Base-by-base conservation (phyloP, 1,140 invertebrate species). In the Drosophila neocordata region DNA sequence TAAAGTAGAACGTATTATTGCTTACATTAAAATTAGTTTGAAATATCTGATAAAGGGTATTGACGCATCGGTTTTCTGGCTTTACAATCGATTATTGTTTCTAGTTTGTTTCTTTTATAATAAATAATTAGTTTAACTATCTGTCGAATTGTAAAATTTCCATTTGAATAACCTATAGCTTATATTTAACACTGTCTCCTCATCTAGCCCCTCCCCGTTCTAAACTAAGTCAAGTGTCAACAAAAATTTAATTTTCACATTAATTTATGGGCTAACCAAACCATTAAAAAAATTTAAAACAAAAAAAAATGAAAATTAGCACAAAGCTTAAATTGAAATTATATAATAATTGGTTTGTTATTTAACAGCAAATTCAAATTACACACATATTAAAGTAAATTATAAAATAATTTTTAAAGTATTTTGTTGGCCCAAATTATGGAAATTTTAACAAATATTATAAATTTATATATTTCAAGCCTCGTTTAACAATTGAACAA, bases 331-430 rank as follows among this genome's bases (percentile, higher is more conserved):
- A 24, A 57, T 24, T 8, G 11, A 1, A 8, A 62, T 58, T 68
- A 69, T 62, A 59, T 18, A 27, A 7, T 20, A 20, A 76, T 76
- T 69, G 64, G 38, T 41, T 38, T 37, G 13, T 63, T 44, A 13
- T 31, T 22, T 24, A 31, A 66, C 31, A 15, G 15, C 53, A 56
- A 15, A 2, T 4, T 4, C 53, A 58, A 58, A 57, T 53, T 48
- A 15, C n/a, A 37, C 35, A 15, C n/a, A 27, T 67, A 63, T 58
- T 75, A 62, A 37, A 2, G 3, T 31, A 34, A 76, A 64, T 59
- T 59, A 69, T 68, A 8, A 18, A 15, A 24, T 64, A 62, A 75
- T 75, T 75, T 75, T 11, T 41, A 20, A 62, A 56, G 27, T 34
- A 35, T 56, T 57, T 68, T 68, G 58, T 52, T 52, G 20, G 22